Conservation (phyloP, 2,888 invertebrate genomes). For the Scaptodrosophila latifasciaeformis region DNA sequence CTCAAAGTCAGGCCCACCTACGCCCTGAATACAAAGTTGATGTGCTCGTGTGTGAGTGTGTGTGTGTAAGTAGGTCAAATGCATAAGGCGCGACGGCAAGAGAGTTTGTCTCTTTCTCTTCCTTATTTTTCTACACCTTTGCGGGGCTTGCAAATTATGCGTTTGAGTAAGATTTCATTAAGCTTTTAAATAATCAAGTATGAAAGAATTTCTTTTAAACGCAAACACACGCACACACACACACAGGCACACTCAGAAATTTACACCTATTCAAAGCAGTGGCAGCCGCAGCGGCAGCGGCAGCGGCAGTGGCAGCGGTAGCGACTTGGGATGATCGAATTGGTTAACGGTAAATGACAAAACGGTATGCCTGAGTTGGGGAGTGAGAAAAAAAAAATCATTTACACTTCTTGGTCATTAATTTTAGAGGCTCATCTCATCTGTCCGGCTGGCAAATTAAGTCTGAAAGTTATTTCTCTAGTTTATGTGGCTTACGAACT, state of each 20-base stretch:
- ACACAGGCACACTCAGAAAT: slow-evolving; percentile 13
- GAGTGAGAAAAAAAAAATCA: too few relatives aligned
- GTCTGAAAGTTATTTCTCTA: too few relatives aligned
- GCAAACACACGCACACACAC: slow-evolving; percentile 20
- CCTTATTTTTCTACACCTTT: neutral
- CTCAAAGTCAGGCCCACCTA: slow-evolving; percentile 26
- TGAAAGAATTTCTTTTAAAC: slow-evolving; percentile 57
- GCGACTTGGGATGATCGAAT: too few relatives aligned
- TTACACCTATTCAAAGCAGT: too few relatives aligned
- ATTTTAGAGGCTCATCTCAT: too few relatives aligned
- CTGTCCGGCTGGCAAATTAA: too few relatives aligned
- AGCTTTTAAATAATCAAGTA: slow-evolving; percentile 25
- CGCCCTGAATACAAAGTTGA: slow-evolving; percentile 45
- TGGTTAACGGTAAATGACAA: too few relatives aligned
- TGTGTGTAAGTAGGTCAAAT: slow-evolving; percentile 52
- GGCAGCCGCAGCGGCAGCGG: too few relatives aligned
- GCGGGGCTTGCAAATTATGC: slow-evolving; percentile 45
- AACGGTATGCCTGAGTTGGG: too few relatives aligned
- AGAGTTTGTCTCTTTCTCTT: neutral
- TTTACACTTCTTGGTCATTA: too few relatives aligned
- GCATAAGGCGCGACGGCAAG: slow-evolving; percentile 60
- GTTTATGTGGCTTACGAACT: too few relatives aligned
- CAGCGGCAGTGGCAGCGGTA: too few relatives aligned
- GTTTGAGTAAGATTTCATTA: slow-evolving; percentile 10
- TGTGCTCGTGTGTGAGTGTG: neutral